A percentile compares a stretch with the other conserved stretches of the same genome.
Conservation (phyloP, 64 coral and sea anemone genomes). For the Astreopora myriophthalma region DNA sequence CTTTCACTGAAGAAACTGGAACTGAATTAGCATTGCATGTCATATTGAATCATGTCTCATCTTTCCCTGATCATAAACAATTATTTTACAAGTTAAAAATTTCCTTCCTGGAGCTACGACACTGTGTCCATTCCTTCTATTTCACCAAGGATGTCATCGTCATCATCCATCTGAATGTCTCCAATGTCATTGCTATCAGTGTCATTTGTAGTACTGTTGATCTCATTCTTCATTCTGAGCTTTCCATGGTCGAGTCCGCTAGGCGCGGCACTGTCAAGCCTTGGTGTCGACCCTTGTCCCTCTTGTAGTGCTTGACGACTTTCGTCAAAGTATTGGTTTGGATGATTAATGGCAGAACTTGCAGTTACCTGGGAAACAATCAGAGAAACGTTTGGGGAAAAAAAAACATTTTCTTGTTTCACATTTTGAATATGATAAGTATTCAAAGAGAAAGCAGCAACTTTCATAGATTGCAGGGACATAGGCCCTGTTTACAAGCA, state of each 20-base stretch:
- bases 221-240: background rate
- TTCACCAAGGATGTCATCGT: slow-evolving; percentile 52
- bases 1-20: no score
- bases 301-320: slow-evolving; percentile 58
- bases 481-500: no score
- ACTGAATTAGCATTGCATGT: no score
- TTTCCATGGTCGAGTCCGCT: slow-evolving; percentile 19
- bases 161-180: slow-evolving; percentile 42
- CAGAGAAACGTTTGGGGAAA: no score
- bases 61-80: no score
- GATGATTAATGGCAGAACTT: slow-evolving; percentile 83
- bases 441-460: no score
- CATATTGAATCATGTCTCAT: no score
- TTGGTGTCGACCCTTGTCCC: background rate
- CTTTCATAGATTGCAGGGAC: no score
- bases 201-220: background rate
- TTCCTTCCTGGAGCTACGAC: background rate
- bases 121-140: slow-evolving; percentile 57
- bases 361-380: slow-evolving; percentile 6
- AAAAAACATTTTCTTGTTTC: no score
- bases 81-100: background rate
- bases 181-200: background rate
- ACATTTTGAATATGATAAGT: no score
- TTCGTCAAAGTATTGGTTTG: slow-evolving; percentile 96
- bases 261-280: background rate